Conservation (phyloP, 2,888 invertebrate genomes). For the Limnephilus lunatus region DNA sequence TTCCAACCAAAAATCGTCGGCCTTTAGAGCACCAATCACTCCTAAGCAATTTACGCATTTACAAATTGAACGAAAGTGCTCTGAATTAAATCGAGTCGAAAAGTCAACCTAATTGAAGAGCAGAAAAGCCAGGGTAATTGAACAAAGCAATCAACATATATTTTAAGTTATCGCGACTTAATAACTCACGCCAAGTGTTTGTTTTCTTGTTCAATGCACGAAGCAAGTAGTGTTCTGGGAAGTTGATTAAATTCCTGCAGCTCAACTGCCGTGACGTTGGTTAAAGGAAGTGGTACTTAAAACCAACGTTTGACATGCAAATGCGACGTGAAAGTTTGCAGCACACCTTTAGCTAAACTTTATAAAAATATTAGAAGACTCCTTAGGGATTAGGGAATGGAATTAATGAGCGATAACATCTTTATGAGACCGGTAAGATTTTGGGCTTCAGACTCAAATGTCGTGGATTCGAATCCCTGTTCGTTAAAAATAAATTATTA, state of each 20-base stretch:
- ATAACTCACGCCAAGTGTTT: neutral
- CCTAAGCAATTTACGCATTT: neutral
- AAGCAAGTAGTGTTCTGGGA: neutral
- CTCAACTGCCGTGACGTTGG: neutral
- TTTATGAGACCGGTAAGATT: neutral
- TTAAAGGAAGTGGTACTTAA: neutral
- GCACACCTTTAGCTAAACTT: neutral
- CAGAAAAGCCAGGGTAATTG: neutral
- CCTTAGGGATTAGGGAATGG: neutral
- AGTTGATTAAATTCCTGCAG: conserved; percentile 24
- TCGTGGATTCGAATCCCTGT: neutral
- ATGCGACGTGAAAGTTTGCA: neutral
- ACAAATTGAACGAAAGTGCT: neutral
- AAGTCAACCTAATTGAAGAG: neutral
- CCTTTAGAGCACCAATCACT: neutral
- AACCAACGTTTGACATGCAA: conserved; percentile 21
- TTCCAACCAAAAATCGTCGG: neutral
- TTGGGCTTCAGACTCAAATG: neutral
- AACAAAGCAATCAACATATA: neutral
- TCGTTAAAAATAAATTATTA: neutral
- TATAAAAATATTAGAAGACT: neutral
- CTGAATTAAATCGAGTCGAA: neutral
- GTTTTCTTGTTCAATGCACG: neutral
- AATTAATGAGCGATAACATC: neutral
- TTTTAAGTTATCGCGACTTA: neutral